Conservation (phyloP, 2,797 vertebrate species). For the Chaetodon trifasciatus region DNA sequence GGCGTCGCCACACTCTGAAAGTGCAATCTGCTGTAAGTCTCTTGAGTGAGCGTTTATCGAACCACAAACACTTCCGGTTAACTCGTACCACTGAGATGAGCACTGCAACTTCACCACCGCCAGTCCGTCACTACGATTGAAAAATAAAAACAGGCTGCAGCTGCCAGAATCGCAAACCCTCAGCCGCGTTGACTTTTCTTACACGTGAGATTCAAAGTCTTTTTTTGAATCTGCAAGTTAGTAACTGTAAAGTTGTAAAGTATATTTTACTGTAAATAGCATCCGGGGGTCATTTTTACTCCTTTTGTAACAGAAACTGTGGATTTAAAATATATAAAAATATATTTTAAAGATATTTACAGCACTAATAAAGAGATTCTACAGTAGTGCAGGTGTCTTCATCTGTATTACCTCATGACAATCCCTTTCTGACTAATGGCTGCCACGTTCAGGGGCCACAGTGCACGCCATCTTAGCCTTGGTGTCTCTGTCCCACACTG, state of each 20-base stretch:
- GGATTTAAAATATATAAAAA: conserved; percentile 76
- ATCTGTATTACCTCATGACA: conserved; percentile 60
- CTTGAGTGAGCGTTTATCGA: conserved; percentile 53
- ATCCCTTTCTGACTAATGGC: conserved; percentile 47
- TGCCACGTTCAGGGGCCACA: conserved; percentile 70
- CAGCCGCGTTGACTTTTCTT: conserved; percentile 56
- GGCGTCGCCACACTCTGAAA: conserved; percentile 70
- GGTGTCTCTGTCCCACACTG: conserved; percentile 29
- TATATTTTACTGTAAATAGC: conserved; percentile 89
- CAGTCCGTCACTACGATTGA: conserved; percentile 22
- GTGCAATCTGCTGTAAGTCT: conserved; percentile 53
- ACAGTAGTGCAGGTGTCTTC: conserved; percentile 65
- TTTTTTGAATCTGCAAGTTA: conserved; percentile 76
- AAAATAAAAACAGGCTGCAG: conserved; percentile 55
- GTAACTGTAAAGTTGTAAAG: conserved; percentile 87
- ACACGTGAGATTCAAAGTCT: conserved; percentile 59
- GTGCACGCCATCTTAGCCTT: conserved; percentile 40
- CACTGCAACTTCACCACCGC: conserved; percentile 43
- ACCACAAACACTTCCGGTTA: conserved; percentile 49
- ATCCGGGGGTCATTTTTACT: conserved; percentile 82
- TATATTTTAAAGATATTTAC: conserved; percentile 80
- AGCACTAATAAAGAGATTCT: conserved; percentile 70
- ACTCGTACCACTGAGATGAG: conserved; percentile 39
- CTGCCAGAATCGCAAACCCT: conserved; percentile 50
- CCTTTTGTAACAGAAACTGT: conserved; percentile 83